These are phyloP conservation scores for Acromyrmex charruanus DNA, from an alignment of 1,140 invertebrate genomes.

Conservation along the genomic window DNA sequence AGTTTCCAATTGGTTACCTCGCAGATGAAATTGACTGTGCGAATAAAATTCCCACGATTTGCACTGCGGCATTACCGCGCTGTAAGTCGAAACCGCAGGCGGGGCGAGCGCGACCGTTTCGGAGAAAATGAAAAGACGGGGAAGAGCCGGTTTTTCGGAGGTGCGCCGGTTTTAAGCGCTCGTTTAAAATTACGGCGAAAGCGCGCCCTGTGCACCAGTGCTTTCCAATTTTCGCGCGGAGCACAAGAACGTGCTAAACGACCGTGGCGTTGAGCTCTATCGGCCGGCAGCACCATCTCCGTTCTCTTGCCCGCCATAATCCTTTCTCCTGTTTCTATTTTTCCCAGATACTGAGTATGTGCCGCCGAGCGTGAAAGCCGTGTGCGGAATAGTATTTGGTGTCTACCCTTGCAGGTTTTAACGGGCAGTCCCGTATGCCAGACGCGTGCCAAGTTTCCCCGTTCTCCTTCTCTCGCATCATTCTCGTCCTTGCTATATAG, in stretches of 20 bases:
- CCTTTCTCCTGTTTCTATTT: constrained; percentile 70
- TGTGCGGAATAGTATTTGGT: constrained; percentile 75
- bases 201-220: constrained; percentile 31
- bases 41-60: constrained; percentile 43
- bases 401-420: constrained; percentile 76
- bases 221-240: constrained; percentile 62
- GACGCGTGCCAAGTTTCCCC: constrained; percentile 80
- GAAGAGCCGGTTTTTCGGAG: background rate
- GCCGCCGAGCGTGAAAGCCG: constrained; percentile 67
- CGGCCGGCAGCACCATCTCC: background rate
- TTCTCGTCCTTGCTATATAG: background rate
- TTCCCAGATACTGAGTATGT: constrained; percentile 63
- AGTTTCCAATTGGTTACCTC: constrained; percentile 45
- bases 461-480: constrained; percentile 6
- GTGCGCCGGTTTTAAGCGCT: constrained; percentile 13
- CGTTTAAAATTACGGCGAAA: constrained; percentile 60
- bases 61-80: background rate
- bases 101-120: background rate
- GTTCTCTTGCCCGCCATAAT: constrained; percentile 36
- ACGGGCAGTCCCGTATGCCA: constrained; percentile 77
- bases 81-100: constrained; percentile 30
- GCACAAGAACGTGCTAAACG: constrained; percentile 57
- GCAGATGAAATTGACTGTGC: constrained; percentile 30
- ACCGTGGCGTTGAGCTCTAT: constrained; percentile 31
- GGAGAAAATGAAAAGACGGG: constrained; percentile 43